A percentile compares a stretch with the other conserved stretches of the same genome.
Conservation (phyloP, 2,888 invertebrate genomes). For the Altica lythri region DNA sequence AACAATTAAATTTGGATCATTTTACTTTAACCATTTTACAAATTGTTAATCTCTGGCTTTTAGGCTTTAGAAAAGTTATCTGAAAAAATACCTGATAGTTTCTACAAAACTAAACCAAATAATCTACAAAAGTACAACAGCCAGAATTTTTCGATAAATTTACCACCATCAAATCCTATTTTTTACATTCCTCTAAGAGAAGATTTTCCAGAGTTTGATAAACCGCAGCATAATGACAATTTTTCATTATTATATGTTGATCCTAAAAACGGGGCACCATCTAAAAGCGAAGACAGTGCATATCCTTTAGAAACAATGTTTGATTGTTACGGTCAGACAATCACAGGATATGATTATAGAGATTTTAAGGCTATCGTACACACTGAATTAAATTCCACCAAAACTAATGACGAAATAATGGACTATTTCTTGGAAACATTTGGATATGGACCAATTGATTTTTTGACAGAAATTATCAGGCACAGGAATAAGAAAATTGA, state of each 20-base stretch:
- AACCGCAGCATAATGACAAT: constrained; percentile 35
- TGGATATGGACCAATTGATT: constrained; percentile 72
- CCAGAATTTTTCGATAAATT: constrained; percentile 25
- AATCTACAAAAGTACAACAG: constrained; percentile 11
- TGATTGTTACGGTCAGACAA: constrained; percentile 42
- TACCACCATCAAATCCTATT: constrained; percentile 36
- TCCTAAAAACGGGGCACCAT: constrained; percentile 28
- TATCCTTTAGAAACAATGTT: constrained; percentile 44
- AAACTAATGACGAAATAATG: constrained; percentile 65
- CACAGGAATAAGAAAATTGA: constrained; percentile 46
- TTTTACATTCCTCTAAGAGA: constrained; percentile 46
- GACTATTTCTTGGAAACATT: constrained; percentile 86
- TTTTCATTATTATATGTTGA: constrained; percentile 39
- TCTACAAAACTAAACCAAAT: constrained; percentile 29
- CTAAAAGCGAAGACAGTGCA: constrained; percentile 12
- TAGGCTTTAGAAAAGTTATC: constrained; percentile 41
- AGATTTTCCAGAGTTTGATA: constrained; percentile 41
- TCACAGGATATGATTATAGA: constrained; percentile 44
- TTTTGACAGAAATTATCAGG: constrained; percentile 52
- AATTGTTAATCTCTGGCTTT: constrained; percentile 20
- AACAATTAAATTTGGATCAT: too few species aligned
- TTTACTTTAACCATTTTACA: too few species aligned
- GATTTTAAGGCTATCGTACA: constrained; percentile 45
- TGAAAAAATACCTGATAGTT: constrained; percentile 40
- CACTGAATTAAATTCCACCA: constrained; percentile 43